Percentiles rank a stretch among this genome's conserved stretches.
Conservation (phyloP, 2,888 invertebrate genomes). For the Digitonthophagus gazella region DNA sequence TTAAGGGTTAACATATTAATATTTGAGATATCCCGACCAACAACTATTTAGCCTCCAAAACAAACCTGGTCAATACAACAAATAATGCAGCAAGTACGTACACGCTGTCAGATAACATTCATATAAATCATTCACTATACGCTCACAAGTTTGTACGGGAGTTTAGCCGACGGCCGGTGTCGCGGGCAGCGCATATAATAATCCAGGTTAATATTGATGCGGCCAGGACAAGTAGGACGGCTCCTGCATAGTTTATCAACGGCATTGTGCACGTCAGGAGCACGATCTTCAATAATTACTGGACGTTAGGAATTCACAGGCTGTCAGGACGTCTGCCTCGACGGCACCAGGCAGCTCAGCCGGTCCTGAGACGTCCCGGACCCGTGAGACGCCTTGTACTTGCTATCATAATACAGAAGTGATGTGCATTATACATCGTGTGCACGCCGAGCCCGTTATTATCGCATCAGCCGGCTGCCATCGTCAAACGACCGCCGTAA, state of each 20-base stretch:
- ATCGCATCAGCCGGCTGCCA: constrained; percentile 3
- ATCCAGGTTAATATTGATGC: constrained; percentile 13
- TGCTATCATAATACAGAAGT: constrained; percentile 13
- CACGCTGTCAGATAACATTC: too few relatives aligned
- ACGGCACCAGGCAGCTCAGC: background rate
- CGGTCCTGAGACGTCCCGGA: constrained; percentile 6
- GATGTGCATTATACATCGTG: constrained; percentile 4
- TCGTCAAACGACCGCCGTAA: background rate
- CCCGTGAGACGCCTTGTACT: constrained; percentile 9
- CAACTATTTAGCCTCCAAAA: background rate
- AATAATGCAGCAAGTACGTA: background rate
- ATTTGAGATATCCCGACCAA: background rate
- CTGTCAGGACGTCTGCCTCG: constrained; percentile 1
- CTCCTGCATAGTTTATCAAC: constrained; percentile 13
- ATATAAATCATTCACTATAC: background rate
- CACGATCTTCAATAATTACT: constrained; percentile 16
- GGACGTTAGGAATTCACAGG: constrained; percentile 17
- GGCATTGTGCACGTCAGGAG: constrained; percentile 10
- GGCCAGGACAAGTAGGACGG: constrained; percentile 3
- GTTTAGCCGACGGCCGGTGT: background rate
- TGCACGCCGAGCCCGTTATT: constrained; percentile 7
- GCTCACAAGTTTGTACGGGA: background rate
- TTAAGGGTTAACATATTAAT: background rate
- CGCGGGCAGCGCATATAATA: constrained; percentile 8
- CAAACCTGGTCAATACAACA: background rate